Conservation (phyloP, 2,113 vertebrate species). For the Paedocypris sp. region DNA sequence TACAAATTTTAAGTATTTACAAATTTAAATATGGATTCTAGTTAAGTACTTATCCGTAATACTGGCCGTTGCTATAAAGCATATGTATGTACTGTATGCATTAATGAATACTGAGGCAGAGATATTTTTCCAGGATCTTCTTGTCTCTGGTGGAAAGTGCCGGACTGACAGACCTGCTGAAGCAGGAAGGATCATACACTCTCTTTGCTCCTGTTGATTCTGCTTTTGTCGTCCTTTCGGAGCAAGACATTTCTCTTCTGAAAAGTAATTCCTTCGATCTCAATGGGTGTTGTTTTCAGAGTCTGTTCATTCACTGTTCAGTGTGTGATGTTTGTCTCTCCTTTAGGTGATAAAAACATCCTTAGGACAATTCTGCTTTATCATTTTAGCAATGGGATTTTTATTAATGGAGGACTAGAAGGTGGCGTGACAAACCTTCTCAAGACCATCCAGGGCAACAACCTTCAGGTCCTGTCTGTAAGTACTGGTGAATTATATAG, state of each 20-base stretch:
- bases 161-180: constrained; percentile 74
- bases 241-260: constrained; percentile 66
- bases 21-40: no score
- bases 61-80: neutral
- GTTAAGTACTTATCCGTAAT: neutral
- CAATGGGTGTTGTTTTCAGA: neutral
- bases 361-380: constrained; percentile 87
- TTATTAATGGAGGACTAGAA: constrained; percentile 87
- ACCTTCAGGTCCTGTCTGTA: constrained; percentile 70
- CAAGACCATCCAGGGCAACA: constrained; percentile 82
- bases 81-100: constrained; percentile 19
- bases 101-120: neutral
- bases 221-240: constrained; percentile 72
- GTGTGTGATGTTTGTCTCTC: neutral
- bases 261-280: constrained; percentile 58
- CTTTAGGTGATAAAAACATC: constrained; percentile 70
- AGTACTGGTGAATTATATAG: constrained; percentile 17
- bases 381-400: constrained; percentile 80
- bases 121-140: constrained; percentile 62
- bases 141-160: constrained; percentile 79
- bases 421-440: constrained; percentile 85
- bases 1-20: no score
- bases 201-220: constrained; percentile 88
- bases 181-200: constrained; percentile 74
- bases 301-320: neutral